Evolutionary conservation across 2,888 invertebrate species (phyloP), one percentile per base, ranked within the genome.

Genomic region (Ornithoptera priamus): DNA sequence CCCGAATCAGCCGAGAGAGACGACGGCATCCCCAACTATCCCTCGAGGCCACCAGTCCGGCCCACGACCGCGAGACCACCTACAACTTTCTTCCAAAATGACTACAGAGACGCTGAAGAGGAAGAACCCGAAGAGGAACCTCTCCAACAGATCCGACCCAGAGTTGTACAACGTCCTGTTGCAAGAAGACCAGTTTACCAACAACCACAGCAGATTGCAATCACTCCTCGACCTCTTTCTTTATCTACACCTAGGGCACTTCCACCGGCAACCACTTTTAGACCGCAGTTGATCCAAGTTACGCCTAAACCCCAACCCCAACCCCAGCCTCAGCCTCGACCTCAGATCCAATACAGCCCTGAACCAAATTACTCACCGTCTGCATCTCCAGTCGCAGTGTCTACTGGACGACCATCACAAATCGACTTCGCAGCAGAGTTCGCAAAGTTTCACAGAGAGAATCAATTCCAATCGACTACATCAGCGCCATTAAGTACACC

Each of bases 351-450:
- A 73, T 92, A 91, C 80, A 89, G 86, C 69, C 86, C 92, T 15
- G 87, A 85, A 74, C 88, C 85, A 0, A 90, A 93, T 84, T 85
- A 91, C 83, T 76, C 92, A 57, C 82, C 92, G 18, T 79, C 87
- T 17, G 85, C 92, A 0, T 78, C 85, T 66, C 83, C 87, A 67
- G 76, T 82, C 64, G 83, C 89, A 64, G 81, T 83, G 62, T 78
- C 79, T 58, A 84, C 82, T 22, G 80, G 87, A 30, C 81, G 85
- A 71, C 84, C 87, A 7, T 89, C 82, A 68, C 90, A 87, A 73
- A 94, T 94, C 53, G 95, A 96, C 84, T 96, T 96, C 74, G 96
- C 95, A 71, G 95, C 95, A 56, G 96, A 96, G 85, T 95, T 96
- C 78, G 95, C 96, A 72, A 95, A 94, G 79, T 95, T 95, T 93